phyloP scores from a whole-genome alignment of 1,140 invertebrate genomes.

The Halyomorpha halys region DNA sequence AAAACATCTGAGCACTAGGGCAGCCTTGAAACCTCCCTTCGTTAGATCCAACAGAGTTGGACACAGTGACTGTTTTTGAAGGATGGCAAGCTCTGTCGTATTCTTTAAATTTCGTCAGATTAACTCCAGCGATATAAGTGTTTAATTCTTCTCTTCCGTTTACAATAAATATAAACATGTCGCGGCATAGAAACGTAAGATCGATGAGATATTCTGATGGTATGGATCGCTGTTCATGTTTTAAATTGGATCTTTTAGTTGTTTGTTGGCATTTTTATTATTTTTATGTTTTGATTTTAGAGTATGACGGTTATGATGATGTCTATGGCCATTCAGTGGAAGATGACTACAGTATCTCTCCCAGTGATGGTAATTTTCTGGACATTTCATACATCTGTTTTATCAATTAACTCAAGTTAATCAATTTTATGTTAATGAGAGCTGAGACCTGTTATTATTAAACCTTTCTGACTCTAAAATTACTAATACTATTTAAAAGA shows the following conservation, averaged over 20 bases:
- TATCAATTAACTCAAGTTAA: background rate
- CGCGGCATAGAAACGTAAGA: slow-evolving; percentile 63
- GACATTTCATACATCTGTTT: too few species aligned
- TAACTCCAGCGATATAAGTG: too few species aligned
- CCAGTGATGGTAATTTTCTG: slow-evolving; percentile 53
- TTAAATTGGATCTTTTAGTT: background rate
- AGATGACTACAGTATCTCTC: slow-evolving; percentile 79
- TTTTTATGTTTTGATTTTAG: slow-evolving; percentile 39
- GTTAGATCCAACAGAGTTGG: too few species aligned
- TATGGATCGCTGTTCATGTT: slow-evolving; percentile 32
- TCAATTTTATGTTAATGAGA: background rate
- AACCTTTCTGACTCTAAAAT: too few species aligned
- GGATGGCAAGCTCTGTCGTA: too few species aligned
- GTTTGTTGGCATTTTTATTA: slow-evolving; percentile 25
- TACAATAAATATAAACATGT: slow-evolving; percentile 41
- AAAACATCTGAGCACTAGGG: slow-evolving; percentile 2
- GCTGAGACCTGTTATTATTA: too few species aligned
- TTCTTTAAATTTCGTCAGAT: too few species aligned
- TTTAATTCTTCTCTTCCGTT: too few species aligned
- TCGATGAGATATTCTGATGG: slow-evolving; percentile 63
- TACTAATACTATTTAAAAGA: too few species aligned
- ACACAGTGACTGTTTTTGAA: too few species aligned
- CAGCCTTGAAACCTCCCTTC: slow-evolving; percentile 1
- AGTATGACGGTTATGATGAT: slow-evolving; percentile 84
- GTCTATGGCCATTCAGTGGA: slow-evolving; percentile 87